A percentile compares a stretch with the other conserved stretches of the same genome.
Evolutionary conservation across 2,888 invertebrate genomes (phyloP).

Genomic region (Tachina fera): DNA sequence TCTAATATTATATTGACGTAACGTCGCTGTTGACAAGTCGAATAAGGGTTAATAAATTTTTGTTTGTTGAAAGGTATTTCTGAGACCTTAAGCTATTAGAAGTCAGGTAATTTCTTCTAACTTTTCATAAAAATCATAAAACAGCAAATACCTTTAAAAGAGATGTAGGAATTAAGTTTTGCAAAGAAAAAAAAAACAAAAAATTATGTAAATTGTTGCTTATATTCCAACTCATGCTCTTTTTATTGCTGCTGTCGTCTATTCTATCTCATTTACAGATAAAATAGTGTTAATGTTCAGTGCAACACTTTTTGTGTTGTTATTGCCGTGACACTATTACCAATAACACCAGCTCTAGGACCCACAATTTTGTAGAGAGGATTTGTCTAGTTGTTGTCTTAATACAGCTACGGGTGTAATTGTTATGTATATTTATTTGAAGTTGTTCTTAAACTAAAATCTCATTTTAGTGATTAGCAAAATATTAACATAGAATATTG

Average conservation of each 20-base stretch:
- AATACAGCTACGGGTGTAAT: constrained; percentile 58
- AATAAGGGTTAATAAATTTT: too few relatives aligned
- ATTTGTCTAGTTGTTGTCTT: constrained; percentile 47
- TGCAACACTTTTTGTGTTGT: constrained; percentile 55
- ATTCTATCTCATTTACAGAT: constrained; percentile 45
- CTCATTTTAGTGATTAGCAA: constrained; percentile 15
- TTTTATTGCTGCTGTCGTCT: constrained; percentile 28
- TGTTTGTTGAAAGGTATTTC: too few relatives aligned
- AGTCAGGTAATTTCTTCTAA: too few relatives aligned
- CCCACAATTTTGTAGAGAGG: constrained; percentile 35
- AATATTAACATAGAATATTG: constrained; percentile 56
- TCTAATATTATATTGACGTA: too few relatives aligned
- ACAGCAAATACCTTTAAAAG: neutral
- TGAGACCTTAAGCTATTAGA: too few relatives aligned
- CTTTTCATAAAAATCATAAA: too few relatives aligned
- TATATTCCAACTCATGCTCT: neutral
- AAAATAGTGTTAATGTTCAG: constrained; percentile 66
- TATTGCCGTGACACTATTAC: constrained; percentile 57
- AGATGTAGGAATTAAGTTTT: neutral
- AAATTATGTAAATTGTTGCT: constrained; percentile 12
- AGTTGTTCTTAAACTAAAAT: constrained; percentile 1
- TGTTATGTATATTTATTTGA: constrained; percentile 57
- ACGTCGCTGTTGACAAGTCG: too few relatives aligned
- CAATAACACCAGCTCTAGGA: constrained; percentile 60
- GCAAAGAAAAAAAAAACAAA: too few relatives aligned